Base-by-base conservation (phyloP, 2,113 vertebrate genomes). In the Rissa tridactyla region DNA sequence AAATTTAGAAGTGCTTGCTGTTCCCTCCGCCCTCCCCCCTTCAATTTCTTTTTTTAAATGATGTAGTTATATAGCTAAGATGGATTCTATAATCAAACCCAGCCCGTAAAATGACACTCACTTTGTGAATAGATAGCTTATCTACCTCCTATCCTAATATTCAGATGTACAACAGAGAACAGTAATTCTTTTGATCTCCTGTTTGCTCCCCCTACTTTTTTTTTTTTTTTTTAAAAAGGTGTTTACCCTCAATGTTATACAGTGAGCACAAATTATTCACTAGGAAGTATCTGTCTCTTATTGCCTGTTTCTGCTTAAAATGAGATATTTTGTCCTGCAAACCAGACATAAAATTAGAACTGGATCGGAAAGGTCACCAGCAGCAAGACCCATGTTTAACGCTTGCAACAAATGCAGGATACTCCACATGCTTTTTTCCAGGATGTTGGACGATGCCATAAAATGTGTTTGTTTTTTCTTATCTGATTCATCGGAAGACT, bases 11-110 rank as follows among this genome's bases (percentile, higher is more conserved):
- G 44, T 75, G 58, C 26, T 77, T 55, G 36, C 68, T 11, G 32
- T 72, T 94, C 79, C 11, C 32, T 87, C 16, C 47, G 52, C 77
- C 40, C 60, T 38, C 68, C 60, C 68, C 23, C 23, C n/a, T 97
- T 86, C 86, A 93, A 61, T 85, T 96, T 92, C 82, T 72, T 90
- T 97, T 97, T 94, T 84, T 51, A 96, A 97, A 96, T 94, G 55
- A 72, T 96, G 69, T 61, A 60, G 76, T 95, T 91, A 92, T 84
- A 61, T 68, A 64, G 66, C 66, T 30, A 42, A 91, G 87, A 96
- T 94, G 71, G 92, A 95, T 58, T 95, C 88, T 92, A 64, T 89
- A 91, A 96, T 97, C 94, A 96, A 88, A 82, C 26, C 36, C 68
- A 96, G 36, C 42, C 75, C 4, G 3, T 66, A 73, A 82, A 57